Evolutionary conservation across 1,140 invertebrate species (phyloP).

Genomic region (Carposina sasakii): DNA sequence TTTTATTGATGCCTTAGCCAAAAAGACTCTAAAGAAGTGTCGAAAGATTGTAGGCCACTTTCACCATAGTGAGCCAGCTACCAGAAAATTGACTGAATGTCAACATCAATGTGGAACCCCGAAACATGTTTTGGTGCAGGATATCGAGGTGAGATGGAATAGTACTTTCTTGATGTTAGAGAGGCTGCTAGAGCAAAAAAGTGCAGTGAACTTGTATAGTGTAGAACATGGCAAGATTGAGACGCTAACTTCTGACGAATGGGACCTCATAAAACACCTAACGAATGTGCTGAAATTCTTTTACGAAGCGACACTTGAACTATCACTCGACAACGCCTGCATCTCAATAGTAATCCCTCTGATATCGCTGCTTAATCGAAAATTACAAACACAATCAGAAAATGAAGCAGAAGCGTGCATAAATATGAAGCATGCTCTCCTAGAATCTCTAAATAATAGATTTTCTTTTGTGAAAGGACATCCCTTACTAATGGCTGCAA

Average conservation of each 20-base stretch:
- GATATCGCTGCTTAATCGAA: conserved; percentile 21
- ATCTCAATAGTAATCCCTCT: conserved; percentile 19
- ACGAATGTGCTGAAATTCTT: conserved; percentile 16
- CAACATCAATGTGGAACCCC: conserved; percentile 30
- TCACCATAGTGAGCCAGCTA: conserved; percentile 28
- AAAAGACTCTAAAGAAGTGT: conserved; percentile 26
- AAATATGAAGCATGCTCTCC: conserved; percentile 19
- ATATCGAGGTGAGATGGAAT: conserved; percentile 39
- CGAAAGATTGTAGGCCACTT: conserved; percentile 37
- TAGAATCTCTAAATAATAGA: conserved; percentile 23
- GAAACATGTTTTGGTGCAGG: conserved; percentile 31
- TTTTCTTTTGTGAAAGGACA: conserved; percentile 25
- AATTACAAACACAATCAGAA: conserved; percentile 18
- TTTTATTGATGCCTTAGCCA: conserved; percentile 26
- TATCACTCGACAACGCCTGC: conserved; percentile 22
- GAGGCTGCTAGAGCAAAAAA: conserved; percentile 35
- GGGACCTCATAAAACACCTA: conserved; percentile 17
- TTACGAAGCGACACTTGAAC: conserved; percentile 23
- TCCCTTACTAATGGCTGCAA: conserved; percentile 21
- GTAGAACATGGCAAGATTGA: conserved; percentile 26
- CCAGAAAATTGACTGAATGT: conserved; percentile 32
- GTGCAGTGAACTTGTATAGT: conserved; percentile 33
- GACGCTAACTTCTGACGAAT: conserved; percentile 14
- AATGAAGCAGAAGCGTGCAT: conserved; percentile 16
- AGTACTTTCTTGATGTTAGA: conserved; percentile 35